Base-by-base conservation (phyloP, 2,888 invertebrate species). In the Helleia helle region DNA sequence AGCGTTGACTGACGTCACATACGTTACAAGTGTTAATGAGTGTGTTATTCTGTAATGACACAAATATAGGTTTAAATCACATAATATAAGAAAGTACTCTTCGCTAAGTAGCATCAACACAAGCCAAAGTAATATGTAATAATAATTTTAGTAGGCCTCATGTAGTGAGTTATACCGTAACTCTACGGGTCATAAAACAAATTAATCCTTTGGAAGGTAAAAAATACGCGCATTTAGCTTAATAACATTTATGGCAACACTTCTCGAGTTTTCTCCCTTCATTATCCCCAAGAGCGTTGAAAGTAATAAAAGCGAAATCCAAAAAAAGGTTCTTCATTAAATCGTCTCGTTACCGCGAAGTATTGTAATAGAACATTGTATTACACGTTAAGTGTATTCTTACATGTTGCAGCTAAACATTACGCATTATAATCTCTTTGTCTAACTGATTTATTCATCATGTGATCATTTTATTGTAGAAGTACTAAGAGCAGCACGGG, bases 301-400 rank as follows among this genome's bases (percentile, higher is more conserved):
- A 31, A 31, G 34, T 17, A 34, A 34, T 34, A 34, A 34, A 34
- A 34, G 34, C 17, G 18, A 34, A 34, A 34, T 34, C 18, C 12
- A 18, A 34, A 44, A 47, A 50, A 53, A 55, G 54, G 62, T 54
- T 53, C 57, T 61, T 44, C 51, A 57, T 57, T 51, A 58, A 62
- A 62, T 65, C 62, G 59, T 56, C 56, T 62, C 56, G 56, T 59
- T 61, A 61, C 49, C 18, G 42, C 24, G 15, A 9, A 18, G 12
- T 28, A 36, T 14, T 34, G 38, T 38, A 27, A 30, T 28, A 15
- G 14, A 9, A 30, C 15, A 30, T 14, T 15, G 6, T 2, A 14
- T 30, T 15, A 28, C 28, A 28, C n/a, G n/a, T n/a, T n/a, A n/a
- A n/a, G n/a, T n/a, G n/a, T n/a, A n/a, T n/a, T n/a, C 11, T 28